Conservation (phyloP, 2,113 vertebrate species). For the Ptilonorhynchus violaceus region DNA sequence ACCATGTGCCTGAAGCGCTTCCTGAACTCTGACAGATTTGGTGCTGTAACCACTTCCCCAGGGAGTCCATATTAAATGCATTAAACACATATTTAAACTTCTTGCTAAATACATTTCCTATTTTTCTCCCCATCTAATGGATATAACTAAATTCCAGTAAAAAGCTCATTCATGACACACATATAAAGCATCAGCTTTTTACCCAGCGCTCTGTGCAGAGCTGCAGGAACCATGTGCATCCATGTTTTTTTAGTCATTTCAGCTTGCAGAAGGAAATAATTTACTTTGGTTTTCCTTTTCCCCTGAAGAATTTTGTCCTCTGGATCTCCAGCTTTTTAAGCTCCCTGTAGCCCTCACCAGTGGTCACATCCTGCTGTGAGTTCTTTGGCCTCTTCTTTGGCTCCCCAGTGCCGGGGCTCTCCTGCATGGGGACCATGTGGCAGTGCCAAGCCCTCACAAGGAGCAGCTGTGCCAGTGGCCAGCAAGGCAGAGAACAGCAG, state of each 20-base stretch:
- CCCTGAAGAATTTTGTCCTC: neutral
- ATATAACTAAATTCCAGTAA: neutral
- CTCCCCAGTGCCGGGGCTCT: accelerated
- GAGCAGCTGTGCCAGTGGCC: neutral
- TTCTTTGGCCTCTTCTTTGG: accelerated
- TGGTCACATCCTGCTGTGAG: accelerated
- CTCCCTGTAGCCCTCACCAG: accelerated
- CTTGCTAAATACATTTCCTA: neutral
- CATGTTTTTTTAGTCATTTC: accelerated
- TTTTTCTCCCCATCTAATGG: neutral
- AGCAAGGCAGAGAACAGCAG: neutral
- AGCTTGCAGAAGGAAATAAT: neutral
- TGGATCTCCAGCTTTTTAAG: too few relatives aligned
- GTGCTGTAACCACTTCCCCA: neutral
- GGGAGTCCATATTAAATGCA: neutral
- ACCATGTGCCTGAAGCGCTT: neutral
- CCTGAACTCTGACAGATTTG: neutral
- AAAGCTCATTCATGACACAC: neutral
- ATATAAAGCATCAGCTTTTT: neutral
- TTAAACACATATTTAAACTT: neutral
- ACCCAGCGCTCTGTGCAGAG: too few relatives aligned
- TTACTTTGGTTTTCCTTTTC: neutral
- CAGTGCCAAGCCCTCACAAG: accelerated
- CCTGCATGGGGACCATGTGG: accelerated
- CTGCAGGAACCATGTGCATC: accelerated